These are phyloP conservation scores for Xiphophorus birchmanni DNA, from an alignment of 2,797 vertebrate genomes.

Conservation along the genomic window DNA sequence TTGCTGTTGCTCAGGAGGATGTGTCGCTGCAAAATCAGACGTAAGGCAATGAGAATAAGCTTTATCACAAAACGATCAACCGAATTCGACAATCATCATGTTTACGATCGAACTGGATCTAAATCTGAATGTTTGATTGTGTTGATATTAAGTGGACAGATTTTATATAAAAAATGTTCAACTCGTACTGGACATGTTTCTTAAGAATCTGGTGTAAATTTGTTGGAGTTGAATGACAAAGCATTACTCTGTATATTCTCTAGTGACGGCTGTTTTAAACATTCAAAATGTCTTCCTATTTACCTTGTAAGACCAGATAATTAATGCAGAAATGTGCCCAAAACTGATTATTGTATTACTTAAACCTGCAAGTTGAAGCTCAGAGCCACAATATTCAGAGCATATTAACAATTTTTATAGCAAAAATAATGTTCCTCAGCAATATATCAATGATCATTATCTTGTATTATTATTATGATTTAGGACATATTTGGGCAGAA, in stretches of 20 bases:
- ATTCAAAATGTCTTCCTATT: not conserved
- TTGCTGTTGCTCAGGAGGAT: not conserved
- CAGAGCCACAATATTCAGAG: not conserved
- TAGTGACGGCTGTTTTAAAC: not conserved
- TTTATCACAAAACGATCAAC: not conserved
- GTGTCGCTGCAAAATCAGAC: not conserved
- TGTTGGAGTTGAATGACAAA: not conserved
- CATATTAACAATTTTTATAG: not conserved
- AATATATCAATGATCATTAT: not conserved
- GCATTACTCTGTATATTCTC: not conserved
- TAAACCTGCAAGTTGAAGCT: not conserved
- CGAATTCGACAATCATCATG: not conserved
- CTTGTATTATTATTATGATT: slow-evolving; percentile 1
- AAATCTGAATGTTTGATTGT: not conserved
- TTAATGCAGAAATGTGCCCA: not conserved
- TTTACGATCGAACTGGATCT: not conserved
- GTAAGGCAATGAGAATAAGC: not conserved
- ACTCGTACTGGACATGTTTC: not conserved
- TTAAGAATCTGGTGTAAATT: not conserved
- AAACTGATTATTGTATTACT: not conserved
- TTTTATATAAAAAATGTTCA: not conserved
- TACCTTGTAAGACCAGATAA: not conserved
- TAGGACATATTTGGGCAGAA: slow-evolving; percentile 3
- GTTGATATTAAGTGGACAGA: not conserved
- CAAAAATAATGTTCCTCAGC: not conserved